Evolutionary conservation across 1,140 invertebrate species (phyloP), one percentile per base, ranked within the genome.

Genomic region (Acyrthosiphon pisum): DNA sequence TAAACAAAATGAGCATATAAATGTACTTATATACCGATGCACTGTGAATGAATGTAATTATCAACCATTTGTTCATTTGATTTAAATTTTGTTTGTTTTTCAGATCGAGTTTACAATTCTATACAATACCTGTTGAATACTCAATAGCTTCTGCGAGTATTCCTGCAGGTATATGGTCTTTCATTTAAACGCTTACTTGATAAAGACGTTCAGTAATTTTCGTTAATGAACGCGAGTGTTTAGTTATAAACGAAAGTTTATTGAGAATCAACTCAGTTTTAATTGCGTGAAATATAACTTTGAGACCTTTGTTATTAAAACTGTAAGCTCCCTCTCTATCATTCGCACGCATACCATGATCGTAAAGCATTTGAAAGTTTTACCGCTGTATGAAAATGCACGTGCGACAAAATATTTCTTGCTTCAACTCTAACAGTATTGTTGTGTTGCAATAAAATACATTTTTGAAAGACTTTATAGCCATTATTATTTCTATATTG

Each of bases 211-310:
- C 35, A 26, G 53, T 60, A 60, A 90, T 90, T 91, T 81, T 37
- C 46, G 44, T 30, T 92, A 92, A 92, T 81, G 46, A 92, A 93
- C 91, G 81, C 91, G 22, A 56, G 46, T 84, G 48, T 84, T 93
- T 56, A 56, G 48, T 56, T 56, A 56, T 84, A 50, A 93, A 83
- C 48, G 91, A 53, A 93, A 93, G 35, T 86, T 93, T 86, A 93
- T 93, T 41, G 91, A 92, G 68, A 92, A 92, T 84, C 91, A 41
- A 93, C 91, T 84, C n/a, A 37, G 91, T 84, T 93, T 93, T 93
- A 93, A 93, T 93, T 93, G 91, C 81, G 20, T 20, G 48, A 50
- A 83, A 35, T 83, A 84, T 84, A 84, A 86, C 30, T 37, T 53
- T 26, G 50, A 86, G 48, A 84, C 46, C 91, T 93, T 93, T 84